Evolutionary conservation across 2,888 invertebrate genomes (phyloP).

Genomic region (Drosophila fulvimacula): DNA sequence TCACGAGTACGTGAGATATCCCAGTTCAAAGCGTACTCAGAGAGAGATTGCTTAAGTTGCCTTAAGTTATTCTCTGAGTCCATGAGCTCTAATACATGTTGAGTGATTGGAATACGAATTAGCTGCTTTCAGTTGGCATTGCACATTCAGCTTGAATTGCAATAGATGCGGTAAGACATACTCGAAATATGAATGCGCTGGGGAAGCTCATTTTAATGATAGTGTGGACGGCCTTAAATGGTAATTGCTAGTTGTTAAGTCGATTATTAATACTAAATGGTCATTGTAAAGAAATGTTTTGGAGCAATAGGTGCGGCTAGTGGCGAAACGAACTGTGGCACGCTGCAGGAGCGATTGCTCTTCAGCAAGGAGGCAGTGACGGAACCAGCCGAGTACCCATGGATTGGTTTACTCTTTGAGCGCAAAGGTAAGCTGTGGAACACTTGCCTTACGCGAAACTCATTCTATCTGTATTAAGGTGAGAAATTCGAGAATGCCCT

Average conservation of each 20-base stretch:
- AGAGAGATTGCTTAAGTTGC: not conserved
- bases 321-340: constrained; percentile 39
- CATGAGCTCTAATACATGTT: not conserved
- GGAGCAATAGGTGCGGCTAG: not conserved
- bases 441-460: not conserved
- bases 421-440: constrained; percentile 8
- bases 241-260: constrained; percentile 27
- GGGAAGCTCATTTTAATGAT: constrained; percentile 46
- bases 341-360: constrained; percentile 51
- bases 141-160: constrained; percentile 17
- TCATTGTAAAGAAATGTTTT: not conserved
- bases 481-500: not conserved
- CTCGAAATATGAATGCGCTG: constrained; percentile 26
- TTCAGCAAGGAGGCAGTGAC: constrained; percentile 21
- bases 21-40: not conserved
- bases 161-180: constrained; percentile 16
- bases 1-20: not conserved
- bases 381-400: constrained; percentile 58
- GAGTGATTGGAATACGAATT: constrained; percentile 1
- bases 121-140: constrained; percentile 30
- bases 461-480: constrained; percentile 3
- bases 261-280: not conserved
- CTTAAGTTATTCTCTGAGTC: not conserved
- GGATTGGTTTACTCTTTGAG: constrained; percentile 55
- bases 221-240: constrained; percentile 25